Base-by-base conservation (phyloP, 2,797 vertebrate species). In the Streptopelia turtur region DNA sequence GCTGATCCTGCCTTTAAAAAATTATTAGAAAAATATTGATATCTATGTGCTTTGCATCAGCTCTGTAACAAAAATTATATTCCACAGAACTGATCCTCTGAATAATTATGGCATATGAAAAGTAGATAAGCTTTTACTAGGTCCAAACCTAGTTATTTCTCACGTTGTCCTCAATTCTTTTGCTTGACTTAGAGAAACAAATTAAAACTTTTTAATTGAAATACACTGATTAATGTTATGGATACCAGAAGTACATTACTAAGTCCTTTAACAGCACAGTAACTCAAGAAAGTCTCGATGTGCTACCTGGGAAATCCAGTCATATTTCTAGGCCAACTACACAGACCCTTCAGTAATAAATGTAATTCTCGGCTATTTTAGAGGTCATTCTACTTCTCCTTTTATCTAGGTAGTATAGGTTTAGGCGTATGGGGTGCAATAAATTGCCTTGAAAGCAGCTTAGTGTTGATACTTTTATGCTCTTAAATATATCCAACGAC, bases 311-410 rank as follows among this genome's bases (percentile, higher is more conserved):
- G 25, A 77, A 81, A 87, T 91, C 35, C 70, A 68, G 79, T 83
- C 60, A 59, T 60, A 75, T 96, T 95, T 96, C 77, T 63, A 61
- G 37, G 22, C 64, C 69, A 69, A 18, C 56, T 57, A 21, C 27
- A 13, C 4, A 64, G 49, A 60, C 10, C 45, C 49, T 77, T 76
- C 93, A 47, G n/a, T 89, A 91, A 89, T 74, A 94, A 94, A 94
- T 61, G 21, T 43, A 90, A 81, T 53, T 72, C 53, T 37, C 86
- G 71, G 25, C n/a, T 15, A 10, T 88, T 55, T 83, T 52, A 27
- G 61, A 85, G 53, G 30, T 61, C 83, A 56, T 64, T 92, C 60
- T 83, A n/a, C 16, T 88, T 94, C 82, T 50, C 13, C 35, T 86
- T 93, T 75, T 71, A 45, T 57, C 37, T 65, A 21, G 20, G 12